Conservation (phyloP, 2,113 vertebrate genomes). For the Larimichthys polyactis region DNA sequence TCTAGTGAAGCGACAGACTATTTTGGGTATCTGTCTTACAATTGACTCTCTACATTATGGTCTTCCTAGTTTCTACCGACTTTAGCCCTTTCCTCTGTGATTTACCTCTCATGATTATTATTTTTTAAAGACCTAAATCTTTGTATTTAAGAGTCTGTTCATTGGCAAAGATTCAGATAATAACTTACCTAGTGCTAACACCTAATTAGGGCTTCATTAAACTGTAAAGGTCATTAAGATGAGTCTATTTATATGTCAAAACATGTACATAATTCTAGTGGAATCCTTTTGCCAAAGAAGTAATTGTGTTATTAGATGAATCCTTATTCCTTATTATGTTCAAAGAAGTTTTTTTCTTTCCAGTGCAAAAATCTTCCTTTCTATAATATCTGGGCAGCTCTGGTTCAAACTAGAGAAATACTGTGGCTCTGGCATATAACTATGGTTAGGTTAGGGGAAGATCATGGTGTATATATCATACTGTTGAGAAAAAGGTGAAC, state of each 20-base stretch:
- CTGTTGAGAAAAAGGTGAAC: too few species aligned
- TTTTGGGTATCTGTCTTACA: neutral
- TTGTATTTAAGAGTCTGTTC: neutral
- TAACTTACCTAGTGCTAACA: neutral
- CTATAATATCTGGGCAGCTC: neutral
- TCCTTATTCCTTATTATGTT: neutral
- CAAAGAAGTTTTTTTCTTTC: neutral
- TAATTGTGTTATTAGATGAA: neutral
- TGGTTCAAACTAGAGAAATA: neutral
- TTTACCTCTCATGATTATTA: neutral
- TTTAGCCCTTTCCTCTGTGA: neutral
- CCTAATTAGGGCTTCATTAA: slow-evolving; percentile 11
- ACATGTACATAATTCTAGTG: neutral
- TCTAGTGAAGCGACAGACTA: neutral
- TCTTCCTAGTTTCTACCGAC: neutral
- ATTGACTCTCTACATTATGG: neutral
- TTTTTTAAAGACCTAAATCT: slow-evolving; percentile 8
- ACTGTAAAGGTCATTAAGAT: slow-evolving; percentile 5
- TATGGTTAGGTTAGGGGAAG: neutral
- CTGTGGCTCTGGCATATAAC: too few species aligned
- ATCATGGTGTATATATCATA: too few species aligned
- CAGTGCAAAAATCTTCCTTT: neutral
- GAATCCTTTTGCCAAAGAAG: neutral
- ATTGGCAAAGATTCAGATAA: neutral
- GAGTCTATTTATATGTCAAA: neutral